Base-by-base conservation (phyloP, 2,888 invertebrate genomes). In the Chrysolina americana region DNA sequence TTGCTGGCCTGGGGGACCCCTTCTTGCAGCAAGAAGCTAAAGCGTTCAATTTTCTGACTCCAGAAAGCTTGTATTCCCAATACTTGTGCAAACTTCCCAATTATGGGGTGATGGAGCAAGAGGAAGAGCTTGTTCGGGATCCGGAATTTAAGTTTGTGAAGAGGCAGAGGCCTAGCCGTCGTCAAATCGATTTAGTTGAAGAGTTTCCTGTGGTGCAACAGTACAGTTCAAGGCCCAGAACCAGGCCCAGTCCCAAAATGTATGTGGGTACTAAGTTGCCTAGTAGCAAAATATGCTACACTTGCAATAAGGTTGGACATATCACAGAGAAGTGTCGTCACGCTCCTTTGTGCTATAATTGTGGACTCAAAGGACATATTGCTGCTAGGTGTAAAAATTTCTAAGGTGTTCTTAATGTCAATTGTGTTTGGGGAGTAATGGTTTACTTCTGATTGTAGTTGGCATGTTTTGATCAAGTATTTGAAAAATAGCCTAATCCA, bases 51-150 rank as follows among this genome's bases (percentile, higher is more conserved):
- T 83, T 80, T 68, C 70, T 81, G 41, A 81, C 83, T 2, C 84
- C 84, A 28, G 84, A 84, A 74, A 79, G 77, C n/a, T 75, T 84
- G 9, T 83, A 81, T 73, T 78, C 83, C 13, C 79, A 83, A 63
- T 83, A 78, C 76, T 78, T 84, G 68, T 70, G 70, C 11, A 79
- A 79, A 6, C 28, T 75, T 21, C 71, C 68, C 11, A 75, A 73
- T 62, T 64, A 50, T 71, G 73, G 70, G n/a, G 6, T 68, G 19
- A 17, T 59, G 15, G n/a, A 59, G 5, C 36, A 44, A 1, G 63
- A 66, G 36, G 6, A 3, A 8, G 36, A 36, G 36, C 36, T 36
- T 23, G 23, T 73, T 41, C 65, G 66, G 69, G 36, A 68, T 11
- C 9, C 19, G 9, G 17, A 48, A 50, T 28, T 6, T 69, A 70